phyloP scores from a whole-genome alignment of 2,797 vertebrate genomes.

The Diplodus puntazzo region DNA sequence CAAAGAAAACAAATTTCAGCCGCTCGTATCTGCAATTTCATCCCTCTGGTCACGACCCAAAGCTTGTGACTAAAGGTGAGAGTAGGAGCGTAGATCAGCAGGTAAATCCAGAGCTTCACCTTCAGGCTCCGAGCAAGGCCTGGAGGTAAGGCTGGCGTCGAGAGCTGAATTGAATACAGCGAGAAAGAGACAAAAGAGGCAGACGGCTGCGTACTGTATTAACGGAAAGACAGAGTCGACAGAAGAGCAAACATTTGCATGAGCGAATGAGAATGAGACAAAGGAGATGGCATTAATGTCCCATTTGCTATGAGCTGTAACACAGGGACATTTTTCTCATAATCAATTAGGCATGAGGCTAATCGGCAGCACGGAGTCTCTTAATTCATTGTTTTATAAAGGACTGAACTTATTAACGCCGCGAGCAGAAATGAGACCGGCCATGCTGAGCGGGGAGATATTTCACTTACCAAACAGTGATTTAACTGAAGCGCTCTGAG shows the following conservation, averaged over 20 bases:
- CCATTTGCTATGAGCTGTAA: slow-evolving; percentile 34
- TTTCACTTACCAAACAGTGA: slow-evolving; percentile 33
- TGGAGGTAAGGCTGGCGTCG: slow-evolving; percentile 2
- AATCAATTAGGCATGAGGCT: slow-evolving; percentile 55
- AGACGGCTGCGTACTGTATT: neutral
- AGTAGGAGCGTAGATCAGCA: slow-evolving; percentile 32
- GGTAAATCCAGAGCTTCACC: slow-evolving; percentile 39
- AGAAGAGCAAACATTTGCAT: slow-evolving; percentile 9
- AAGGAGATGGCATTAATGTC: slow-evolving; percentile 36
- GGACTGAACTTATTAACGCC: slow-evolving; percentile 35
- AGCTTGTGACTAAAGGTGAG: slow-evolving; percentile 52
- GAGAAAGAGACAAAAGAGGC: slow-evolving; percentile 5
- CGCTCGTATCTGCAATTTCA: slow-evolving; percentile 51
- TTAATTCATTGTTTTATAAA: slow-evolving; percentile 46
- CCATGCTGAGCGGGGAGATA: slow-evolving; percentile 19
- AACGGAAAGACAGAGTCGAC: neutral
- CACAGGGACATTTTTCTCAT: slow-evolving; percentile 35
- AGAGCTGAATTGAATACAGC: slow-evolving; percentile 15
- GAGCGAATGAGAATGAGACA: slow-evolving; percentile 13
- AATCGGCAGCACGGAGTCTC: slow-evolving; percentile 45
- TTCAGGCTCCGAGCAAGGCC: slow-evolving; percentile 30
- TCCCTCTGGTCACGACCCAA: slow-evolving; percentile 53
- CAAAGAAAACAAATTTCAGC: slow-evolving; percentile 60
- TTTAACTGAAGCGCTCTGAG: slow-evolving; percentile 35
- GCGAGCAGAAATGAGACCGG: slow-evolving; percentile 37